A percentile compares a stretch with the other conserved stretches of the same genome.
Evolutionary conservation across 2,888 invertebrate species (phyloP).

Genomic region (Lycaena phlaeas): DNA sequence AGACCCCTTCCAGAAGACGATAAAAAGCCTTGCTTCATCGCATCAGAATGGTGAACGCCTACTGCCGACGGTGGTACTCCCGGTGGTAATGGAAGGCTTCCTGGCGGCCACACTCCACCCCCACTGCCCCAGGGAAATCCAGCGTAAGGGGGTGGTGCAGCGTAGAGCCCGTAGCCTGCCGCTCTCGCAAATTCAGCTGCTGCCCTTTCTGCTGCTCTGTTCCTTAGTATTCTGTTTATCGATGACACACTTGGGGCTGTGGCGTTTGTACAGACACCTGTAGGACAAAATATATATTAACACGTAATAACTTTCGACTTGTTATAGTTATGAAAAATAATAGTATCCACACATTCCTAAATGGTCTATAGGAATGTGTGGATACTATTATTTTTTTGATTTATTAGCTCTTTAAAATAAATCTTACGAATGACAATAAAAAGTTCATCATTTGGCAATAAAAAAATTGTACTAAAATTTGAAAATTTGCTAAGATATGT

Average conservation of each 20-base stretch:
- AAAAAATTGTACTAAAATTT: too few species aligned
- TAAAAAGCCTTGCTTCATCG: constrained; percentile 60
- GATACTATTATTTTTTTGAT: too few species aligned
- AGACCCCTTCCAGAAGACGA: constrained; percentile 49
- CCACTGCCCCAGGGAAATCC: constrained; percentile 71
- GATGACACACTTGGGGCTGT: constrained; percentile 98
- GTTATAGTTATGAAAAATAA: too few species aligned
- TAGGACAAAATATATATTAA: not conserved
- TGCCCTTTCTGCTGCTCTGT: constrained; percentile 95
- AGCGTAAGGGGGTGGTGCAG: constrained; percentile 80
- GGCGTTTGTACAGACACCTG: constrained; percentile 94
- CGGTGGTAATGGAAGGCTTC: constrained; percentile 67
- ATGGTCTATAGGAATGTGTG: too few species aligned
- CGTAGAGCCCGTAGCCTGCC: constrained; percentile 90
- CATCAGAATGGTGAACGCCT: constrained; percentile 58
- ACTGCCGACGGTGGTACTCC: constrained; percentile 59
- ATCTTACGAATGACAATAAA: too few species aligned
- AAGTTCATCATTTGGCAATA: too few species aligned
- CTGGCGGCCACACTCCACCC: constrained; percentile 72
- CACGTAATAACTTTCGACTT: too few species aligned
- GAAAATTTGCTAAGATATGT: too few species aligned
- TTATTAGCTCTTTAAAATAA: too few species aligned
- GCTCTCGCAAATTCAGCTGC: constrained; percentile 96
- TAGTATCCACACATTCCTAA: too few species aligned
- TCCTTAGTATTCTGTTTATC: constrained; percentile 95